These are phyloP conservation scores for Cyclophora punctaria DNA, from an alignment of 2,888 invertebrate genomes.

Conservation along the genomic window DNA sequence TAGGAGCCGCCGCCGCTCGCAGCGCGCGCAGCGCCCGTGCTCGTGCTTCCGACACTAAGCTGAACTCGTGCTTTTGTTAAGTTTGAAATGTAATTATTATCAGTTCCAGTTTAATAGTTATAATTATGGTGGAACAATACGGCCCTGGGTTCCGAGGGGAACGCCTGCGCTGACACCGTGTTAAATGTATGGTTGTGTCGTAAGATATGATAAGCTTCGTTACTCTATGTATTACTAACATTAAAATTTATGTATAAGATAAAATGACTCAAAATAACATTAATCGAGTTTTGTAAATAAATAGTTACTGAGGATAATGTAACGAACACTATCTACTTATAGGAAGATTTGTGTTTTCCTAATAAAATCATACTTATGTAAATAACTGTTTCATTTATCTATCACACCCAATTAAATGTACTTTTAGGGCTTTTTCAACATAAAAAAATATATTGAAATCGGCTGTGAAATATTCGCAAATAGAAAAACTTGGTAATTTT, in stretches of 20 bases:
- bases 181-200: slow-evolving; percentile 76
- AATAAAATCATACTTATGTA: slow-evolving; percentile 53
- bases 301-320: slow-evolving; percentile 41
- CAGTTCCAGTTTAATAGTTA: slow-evolving; percentile 72
- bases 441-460: no score
- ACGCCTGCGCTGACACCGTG: slow-evolving; percentile 54
- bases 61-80: slow-evolving; percentile 64
- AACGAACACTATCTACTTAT: slow-evolving; percentile 43
- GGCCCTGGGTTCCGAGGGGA: slow-evolving; percentile 35
- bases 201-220: slow-evolving; percentile 73
- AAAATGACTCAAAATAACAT: slow-evolving; percentile 57
- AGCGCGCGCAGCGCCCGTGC: slow-evolving; percentile 39
- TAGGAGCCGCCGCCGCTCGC: slow-evolving; percentile 45
- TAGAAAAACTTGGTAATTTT: no score
- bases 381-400: slow-evolving; percentile 15
- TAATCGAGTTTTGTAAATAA: slow-evolving; percentile 66
- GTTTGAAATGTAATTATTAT: slow-evolving; percentile 67
- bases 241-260: slow-evolving; percentile 52
- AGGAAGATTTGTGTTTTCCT: slow-evolving; percentile 70
- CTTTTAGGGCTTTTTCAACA: no score
- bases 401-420: no score
- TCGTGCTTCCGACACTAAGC: slow-evolving; percentile 8
- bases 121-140: slow-evolving; percentile 64
- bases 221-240: slow-evolving; percentile 59
- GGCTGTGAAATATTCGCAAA: no score